A percentile compares a stretch with the other conserved stretches of the same genome.
Conservation (phyloP, 1,140 invertebrate genomes). For the Anastrepha ludens region DNA sequence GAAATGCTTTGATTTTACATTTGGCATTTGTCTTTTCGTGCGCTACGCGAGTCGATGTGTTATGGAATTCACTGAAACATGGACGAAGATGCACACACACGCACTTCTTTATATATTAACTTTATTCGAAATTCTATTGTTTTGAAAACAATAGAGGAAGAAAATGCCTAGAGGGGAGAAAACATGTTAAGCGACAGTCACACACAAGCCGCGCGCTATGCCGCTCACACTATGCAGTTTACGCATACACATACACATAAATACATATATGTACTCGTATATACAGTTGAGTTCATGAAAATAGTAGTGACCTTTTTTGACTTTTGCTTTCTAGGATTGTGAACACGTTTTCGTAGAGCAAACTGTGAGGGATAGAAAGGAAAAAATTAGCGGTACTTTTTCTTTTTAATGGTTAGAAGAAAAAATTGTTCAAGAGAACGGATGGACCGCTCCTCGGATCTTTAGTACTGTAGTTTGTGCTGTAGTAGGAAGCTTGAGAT, state of each 20-base stretch:
- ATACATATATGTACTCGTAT: neutral
- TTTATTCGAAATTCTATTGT: conserved; percentile 11
- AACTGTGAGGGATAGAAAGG: too few species aligned
- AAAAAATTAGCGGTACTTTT: too few species aligned
- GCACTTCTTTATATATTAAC: neutral
- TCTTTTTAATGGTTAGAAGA: too few species aligned
- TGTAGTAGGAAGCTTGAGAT: too few species aligned
- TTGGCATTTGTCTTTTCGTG: neutral
- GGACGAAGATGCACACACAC: neutral
- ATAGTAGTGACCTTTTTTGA: too few species aligned
- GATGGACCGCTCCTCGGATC: too few species aligned
- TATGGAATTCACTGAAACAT: neutral
- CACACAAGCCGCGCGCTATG: neutral
- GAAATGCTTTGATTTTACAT: conserved; percentile 24
- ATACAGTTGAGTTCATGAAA: too few species aligned
- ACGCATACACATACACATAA: neutral
- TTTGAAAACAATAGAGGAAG: conserved; percentile 15
- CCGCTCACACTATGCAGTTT: neutral
- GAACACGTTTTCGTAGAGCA: too few species aligned
- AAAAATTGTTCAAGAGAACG: too few species aligned
- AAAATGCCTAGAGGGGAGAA: conserved; percentile 3
- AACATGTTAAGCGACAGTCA: conserved; percentile 37
- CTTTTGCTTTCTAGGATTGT: too few species aligned
- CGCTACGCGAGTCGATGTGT: neutral
- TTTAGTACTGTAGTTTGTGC: too few species aligned